Evolutionary conservation across 2,113 vertebrate species (phyloP), one percentile per base, ranked within the genome.

Genomic region (Hippocampus comes): DNA sequence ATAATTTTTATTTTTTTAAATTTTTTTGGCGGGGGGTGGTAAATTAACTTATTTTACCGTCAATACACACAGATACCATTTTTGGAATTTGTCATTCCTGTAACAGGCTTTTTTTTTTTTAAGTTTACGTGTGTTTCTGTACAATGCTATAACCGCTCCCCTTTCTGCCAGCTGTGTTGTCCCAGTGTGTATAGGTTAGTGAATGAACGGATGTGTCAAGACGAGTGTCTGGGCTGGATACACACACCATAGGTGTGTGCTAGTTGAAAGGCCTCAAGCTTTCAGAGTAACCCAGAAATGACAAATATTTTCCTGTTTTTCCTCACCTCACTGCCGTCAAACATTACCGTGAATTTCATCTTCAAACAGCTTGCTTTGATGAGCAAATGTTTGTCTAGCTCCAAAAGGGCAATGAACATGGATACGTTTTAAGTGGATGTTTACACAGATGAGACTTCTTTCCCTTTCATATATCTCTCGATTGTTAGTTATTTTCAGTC

Each of bases 321-420:
- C 75, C 76, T 87, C 76, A 86, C 85, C 75, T 80, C 76, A 72
- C 78, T 64, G 78, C 82, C 68, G 75, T 87, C 73, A 60, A 83
- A 65, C 73, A 80, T 81, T 74, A 78, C 76, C 86, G 89, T 71
- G 86, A 93, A 93, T 93, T 93, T 91, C 83, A 90, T 90, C 71
- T 89, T 88, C 79, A 92, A 93, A 91, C 78, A 92, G 73, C 73
- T 79, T 57, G 25, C 87, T 89, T 86, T 74, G 78, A 86, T 80
- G 64, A 82, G 73, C 81, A 93, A 89, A 91, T 87, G 89, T 92
- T 94, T 92, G 71, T 74, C 57, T 74, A 27, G 25, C 73, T 92
- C 89, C 79, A 71, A 81, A 79, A 71, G 49, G 14, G 70, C 53
- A 68, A 86, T 89, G 70, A 65, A 70, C 18, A 72, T 74, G 71